Base-by-base conservation (phyloP, 1,140 invertebrate genomes). In the Tigriopus japonicus region DNA sequence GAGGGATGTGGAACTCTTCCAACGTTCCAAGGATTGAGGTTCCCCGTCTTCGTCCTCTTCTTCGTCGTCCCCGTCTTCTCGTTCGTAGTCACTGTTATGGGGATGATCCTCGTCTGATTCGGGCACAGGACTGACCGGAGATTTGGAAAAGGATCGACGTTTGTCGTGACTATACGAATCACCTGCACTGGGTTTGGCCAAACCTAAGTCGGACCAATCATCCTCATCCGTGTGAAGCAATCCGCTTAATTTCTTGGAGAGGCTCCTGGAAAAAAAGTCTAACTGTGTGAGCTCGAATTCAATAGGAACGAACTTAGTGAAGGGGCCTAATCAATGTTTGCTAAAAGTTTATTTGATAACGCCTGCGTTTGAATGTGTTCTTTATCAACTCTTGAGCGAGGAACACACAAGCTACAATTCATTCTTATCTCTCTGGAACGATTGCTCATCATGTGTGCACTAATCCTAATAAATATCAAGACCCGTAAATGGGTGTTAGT, bases 221-320 rank as follows among this genome's bases (percentile, higher is more conserved):
- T 58, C 55, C 15, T 58, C 55, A 42, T 58, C 41, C 14, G 21
- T 58, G 28, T 58, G 41, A 19, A 58, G 21, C 5, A 58, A 19
- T 3, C 28, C 42, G 41, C 55, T 58, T 17, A 58, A 23, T 24
- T 58, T 58, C 21, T 58, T 58, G 15, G 28, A 28, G 17, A 58
- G 17, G 28, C 55, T 58, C 40, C 55, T 58, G 55, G 10, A 58
- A 54, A 15, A 54, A 1, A 54, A 54, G 14, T 54, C 12, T 6
- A 54, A 35, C 28, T 35, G 9, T 35, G 28, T 35, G 28, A 35
- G 28, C 28, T 35, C 28, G 28, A 35, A 5, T 35, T 35, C 28
- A 3, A 35, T 35, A 9, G 9, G 28, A 35, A 35, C n/a, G n/a
- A n/a, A n/a, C n/a, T n/a, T n/a, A 9, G 3, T 35, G 28, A 9